Evolutionary conservation across 2,113 vertebrate genomes (phyloP).

Genomic region (Aldabrachelys gigantea): DNA sequence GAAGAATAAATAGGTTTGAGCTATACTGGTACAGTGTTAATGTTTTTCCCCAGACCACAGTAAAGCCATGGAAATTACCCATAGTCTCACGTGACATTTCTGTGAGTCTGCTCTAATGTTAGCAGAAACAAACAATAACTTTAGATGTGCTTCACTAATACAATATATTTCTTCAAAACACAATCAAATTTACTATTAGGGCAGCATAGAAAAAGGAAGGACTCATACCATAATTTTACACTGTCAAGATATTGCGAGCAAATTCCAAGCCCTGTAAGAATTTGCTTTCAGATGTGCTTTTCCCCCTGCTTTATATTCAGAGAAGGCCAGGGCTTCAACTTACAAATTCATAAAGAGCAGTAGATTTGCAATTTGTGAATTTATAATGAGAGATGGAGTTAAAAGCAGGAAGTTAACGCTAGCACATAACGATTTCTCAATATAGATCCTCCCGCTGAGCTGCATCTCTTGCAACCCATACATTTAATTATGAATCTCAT

Average conservation of each 20-base stretch:
- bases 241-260: neutral
- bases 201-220: neutral
- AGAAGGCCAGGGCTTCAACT: neutral
- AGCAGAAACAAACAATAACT: neutral
- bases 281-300: neutral
- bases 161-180: neutral
- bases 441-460: neutral
- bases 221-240: accelerated
- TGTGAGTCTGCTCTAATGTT: neutral
- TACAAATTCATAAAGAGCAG: neutral
- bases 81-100: neutral
- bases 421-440: neutral
- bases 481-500: slow-evolving; percentile 5
- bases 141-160: neutral
- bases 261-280: neutral
- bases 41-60: neutral
- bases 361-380: neutral
- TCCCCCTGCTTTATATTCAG: neutral
- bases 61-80: neutral
- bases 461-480: neutral
- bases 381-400: neutral
- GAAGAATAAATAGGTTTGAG: neutral
- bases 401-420: neutral
- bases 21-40: neutral
- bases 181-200: neutral